Evolutionary conservation across 2,888 invertebrate species (phyloP).

Genomic region (Diaperis boleti): DNA sequence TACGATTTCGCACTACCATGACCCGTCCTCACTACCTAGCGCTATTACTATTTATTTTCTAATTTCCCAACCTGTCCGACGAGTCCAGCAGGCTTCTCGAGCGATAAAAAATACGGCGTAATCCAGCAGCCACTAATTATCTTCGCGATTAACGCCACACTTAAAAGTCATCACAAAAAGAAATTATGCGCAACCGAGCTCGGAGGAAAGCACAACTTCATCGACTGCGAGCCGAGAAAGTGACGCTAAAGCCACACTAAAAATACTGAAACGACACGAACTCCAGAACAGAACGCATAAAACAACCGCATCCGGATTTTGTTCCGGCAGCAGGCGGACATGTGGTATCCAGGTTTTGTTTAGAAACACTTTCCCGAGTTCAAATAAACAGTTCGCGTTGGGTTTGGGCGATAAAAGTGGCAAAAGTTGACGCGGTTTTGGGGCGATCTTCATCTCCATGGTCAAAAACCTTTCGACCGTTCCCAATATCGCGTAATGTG

Average conservation of each 20-base stretch:
- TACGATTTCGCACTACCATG: background rate
- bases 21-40: background rate
- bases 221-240: slow-evolving; percentile 16
- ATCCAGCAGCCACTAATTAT: slow-evolving; percentile 18
- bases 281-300: slow-evolving; percentile 10
- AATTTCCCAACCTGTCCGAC: slow-evolving; percentile 2
- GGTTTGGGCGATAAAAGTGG: no score
- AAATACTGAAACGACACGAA: background rate
- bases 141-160: slow-evolving; percentile 13
- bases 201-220: background rate
- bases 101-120: slow-evolving; percentile 10
- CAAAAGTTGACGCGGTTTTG: no score
- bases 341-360: slow-evolving; percentile 19
- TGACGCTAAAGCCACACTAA: slow-evolving; percentile 6
- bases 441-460: no score
- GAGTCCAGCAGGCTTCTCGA: slow-evolving; percentile 6
- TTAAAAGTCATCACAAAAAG: slow-evolving; percentile 11
- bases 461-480: no score
- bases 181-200: slow-evolving; percentile 9
- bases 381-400: slow-evolving; percentile 8
- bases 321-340: slow-evolving; percentile 24
- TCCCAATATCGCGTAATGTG: no score
- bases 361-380: slow-evolving; percentile 21
- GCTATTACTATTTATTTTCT: background rate
- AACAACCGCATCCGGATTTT: slow-evolving; percentile 25